Percentiles rank a stretch among this genome's conserved stretches.
phyloP scores from a whole-genome alignment of 2,113 vertebrate species.

The Boulengeromyrus knoepffleri region DNA sequence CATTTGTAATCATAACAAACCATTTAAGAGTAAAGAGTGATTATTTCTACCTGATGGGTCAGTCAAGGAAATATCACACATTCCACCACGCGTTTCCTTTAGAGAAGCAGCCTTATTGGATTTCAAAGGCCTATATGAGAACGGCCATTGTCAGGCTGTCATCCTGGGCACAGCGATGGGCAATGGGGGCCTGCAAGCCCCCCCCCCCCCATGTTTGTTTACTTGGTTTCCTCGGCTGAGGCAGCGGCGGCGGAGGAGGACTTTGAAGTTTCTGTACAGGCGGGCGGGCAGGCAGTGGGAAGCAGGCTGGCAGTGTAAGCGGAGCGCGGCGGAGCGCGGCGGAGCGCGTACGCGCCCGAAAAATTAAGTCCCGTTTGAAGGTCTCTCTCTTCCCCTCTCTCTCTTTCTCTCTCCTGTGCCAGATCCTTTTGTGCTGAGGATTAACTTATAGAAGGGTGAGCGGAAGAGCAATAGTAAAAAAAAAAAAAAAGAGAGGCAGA shows the following conservation, averaged over 20 bases:
- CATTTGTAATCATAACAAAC: neutral
- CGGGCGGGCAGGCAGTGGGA: constrained; percentile 40
- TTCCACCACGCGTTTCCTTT: neutral
- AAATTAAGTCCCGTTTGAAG: constrained; percentile 57
- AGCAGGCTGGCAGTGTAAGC: constrained; percentile 50
- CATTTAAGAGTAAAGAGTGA: neutral
- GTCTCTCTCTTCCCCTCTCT: constrained; percentile 36
- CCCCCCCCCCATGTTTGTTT: constrained; percentile 45
- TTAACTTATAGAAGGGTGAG: constrained; percentile 43
- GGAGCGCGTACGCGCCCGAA: constrained; percentile 13
- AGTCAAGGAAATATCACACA: neutral
- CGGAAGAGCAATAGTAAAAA: neutral
- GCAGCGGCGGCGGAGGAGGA: neutral
- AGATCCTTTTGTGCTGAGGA: constrained; percentile 65
- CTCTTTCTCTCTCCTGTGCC: constrained; percentile 50
- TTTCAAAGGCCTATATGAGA: neutral
- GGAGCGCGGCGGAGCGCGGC: constrained; percentile 37
- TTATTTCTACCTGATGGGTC: neutral
- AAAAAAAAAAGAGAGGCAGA: constrained; percentile 32
- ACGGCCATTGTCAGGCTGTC: neutral
- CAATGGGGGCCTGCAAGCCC: constrained; percentile 31
- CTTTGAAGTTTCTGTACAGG: constrained; percentile 65
- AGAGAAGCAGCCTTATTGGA: neutral
- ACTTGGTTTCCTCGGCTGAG: constrained; percentile 50
- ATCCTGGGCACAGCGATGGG: constrained; percentile 29